Percentiles rank a stretch among this genome's conserved stretches.
Conservation (phyloP, 2,888 invertebrate genomes). For the Pocota personata region DNA sequence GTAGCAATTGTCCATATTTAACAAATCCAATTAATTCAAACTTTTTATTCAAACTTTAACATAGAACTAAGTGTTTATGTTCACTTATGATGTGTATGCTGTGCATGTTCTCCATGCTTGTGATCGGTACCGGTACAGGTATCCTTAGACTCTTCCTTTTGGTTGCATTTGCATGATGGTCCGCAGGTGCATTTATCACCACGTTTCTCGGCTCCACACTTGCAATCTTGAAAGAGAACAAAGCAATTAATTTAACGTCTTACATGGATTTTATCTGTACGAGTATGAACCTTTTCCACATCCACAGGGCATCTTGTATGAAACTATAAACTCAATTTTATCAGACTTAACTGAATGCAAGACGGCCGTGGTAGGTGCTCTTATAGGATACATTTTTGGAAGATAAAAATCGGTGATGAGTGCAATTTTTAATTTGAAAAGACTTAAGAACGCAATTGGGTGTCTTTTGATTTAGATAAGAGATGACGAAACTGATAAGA, state of each 20-base stretch:
- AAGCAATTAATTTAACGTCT: not conserved
- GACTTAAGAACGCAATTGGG: too few species aligned
- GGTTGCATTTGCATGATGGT: constrained; percentile 10
- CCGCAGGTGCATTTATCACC: constrained; percentile 18
- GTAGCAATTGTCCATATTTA: constrained; percentile 15
- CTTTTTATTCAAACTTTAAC: constrained; percentile 3
- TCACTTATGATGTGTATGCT: constrained; percentile 1
- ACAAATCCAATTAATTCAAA: constrained; percentile 20
- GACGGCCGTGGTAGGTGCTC: not conserved
- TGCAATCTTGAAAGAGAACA: constrained; percentile 4
- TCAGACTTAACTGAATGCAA: not conserved
- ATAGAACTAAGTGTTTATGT: not conserved
- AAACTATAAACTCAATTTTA: not conserved
- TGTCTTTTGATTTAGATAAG: not conserved
- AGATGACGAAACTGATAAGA: not conserved
- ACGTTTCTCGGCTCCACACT: constrained; percentile 10
- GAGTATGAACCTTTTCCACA: constrained; percentile 20
- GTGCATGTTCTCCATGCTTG: constrained; percentile 10
- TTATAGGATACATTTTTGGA: not conserved
- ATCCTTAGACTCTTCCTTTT: not conserved
- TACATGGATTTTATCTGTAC: not conserved
- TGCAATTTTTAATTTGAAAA: constrained; percentile 3
- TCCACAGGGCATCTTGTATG: constrained; percentile 23
- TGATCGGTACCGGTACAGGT: not conserved
- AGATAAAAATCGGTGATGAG: constrained; percentile 7